Evolutionary conservation across 2,113 vertebrate species (phyloP).

Genomic region (Rhadina sibilatrix): DNA sequence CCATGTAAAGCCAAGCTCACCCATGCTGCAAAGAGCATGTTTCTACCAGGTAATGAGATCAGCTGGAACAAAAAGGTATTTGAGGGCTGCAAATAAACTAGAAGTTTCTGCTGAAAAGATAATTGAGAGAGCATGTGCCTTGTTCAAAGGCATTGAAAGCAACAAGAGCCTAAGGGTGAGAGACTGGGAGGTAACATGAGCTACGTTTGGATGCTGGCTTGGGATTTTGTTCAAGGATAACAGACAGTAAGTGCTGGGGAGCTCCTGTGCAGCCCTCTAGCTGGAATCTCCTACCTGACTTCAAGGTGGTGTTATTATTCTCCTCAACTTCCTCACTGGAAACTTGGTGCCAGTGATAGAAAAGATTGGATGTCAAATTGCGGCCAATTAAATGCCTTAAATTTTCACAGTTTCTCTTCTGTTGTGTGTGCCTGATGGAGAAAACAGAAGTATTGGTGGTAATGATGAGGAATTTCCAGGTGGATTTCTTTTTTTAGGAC

Average conservation of each 20-base stretch:
- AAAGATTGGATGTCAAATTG: background rate
- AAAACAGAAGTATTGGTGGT: background rate
- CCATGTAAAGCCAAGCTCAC: background rate
- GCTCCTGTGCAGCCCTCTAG: background rate
- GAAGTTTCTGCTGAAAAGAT: background rate
- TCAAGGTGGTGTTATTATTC: background rate
- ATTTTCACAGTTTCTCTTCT: background rate
- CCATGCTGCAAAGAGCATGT: background rate
- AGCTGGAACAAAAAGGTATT: background rate
- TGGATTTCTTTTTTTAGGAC: accelerated
- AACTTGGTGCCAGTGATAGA: background rate
- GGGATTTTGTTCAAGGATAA: background rate
- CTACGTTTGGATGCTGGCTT: background rate
- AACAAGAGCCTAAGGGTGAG: background rate
- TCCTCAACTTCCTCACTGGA: background rate
- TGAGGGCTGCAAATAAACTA: background rate
- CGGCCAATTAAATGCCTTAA: background rate
- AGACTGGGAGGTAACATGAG: background rate
- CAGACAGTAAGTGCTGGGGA: background rate
- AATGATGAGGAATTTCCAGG: background rate
- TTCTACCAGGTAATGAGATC: background rate
- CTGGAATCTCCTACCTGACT: background rate
- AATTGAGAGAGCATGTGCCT: background rate
- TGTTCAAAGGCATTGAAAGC: background rate
- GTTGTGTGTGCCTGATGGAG: background rate